Conservation (phyloP, 1,140 invertebrate genomes). For the Drosophila pandora region DNA sequence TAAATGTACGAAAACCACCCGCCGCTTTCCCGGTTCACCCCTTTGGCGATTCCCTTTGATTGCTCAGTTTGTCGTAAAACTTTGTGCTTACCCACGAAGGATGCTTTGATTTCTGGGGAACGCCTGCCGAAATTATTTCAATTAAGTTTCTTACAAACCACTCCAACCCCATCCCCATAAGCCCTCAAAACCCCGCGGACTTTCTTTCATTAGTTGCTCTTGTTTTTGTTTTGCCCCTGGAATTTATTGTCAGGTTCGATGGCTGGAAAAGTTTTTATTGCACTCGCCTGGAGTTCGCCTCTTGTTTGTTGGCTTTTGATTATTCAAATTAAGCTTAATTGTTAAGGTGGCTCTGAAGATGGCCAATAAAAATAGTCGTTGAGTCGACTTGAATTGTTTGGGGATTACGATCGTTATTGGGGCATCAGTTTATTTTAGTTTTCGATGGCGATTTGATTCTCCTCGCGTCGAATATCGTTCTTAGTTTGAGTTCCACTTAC, state of each 20-base stretch:
- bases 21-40: background rate
- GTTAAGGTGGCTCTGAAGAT: conserved; percentile 59
- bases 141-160: conserved; percentile 74
- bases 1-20: conserved; percentile 1
- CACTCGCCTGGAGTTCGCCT: conserved; percentile 47
- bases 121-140: conserved; percentile 71
- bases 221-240: conserved; percentile 58
- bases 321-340: conserved; percentile 80
- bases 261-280: conserved; percentile 74
- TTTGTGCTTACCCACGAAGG: conserved; percentile 27
- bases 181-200: conserved; percentile 6
- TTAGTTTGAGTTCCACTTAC: conserved; percentile 10
- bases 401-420: conserved; percentile 4
- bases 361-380: conserved; percentile 18
- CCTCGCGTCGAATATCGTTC: background rate
- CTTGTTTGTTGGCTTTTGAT: conserved; percentile 78
- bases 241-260: conserved; percentile 80
- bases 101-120: conserved; percentile 20
- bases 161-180: background rate
- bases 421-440: conserved; percentile 15
- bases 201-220: conserved; percentile 70
- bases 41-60: conserved; percentile 64
- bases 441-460: background rate
- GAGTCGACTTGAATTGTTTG: background rate
- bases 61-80: conserved; percentile 61